Evolutionary conservation across 2,797 vertebrate genomes (phyloP).

Genomic region (Crenichthys baileyi): DNA sequence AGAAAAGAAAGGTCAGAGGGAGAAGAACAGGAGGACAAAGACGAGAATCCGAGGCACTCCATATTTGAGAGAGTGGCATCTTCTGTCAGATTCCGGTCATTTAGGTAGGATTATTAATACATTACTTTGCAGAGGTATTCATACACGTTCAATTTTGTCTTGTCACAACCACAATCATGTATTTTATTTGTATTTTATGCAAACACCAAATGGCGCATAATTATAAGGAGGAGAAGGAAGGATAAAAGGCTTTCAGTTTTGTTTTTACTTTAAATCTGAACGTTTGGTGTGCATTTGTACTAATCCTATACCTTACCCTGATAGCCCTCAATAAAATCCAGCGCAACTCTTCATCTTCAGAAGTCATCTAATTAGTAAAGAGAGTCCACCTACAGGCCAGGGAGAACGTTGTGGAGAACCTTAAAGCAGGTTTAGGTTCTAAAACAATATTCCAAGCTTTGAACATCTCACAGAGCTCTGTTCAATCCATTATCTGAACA

Average conservation of each 20-base stretch:
- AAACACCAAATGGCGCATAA: neutral
- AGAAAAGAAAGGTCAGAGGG: slow-evolving; percentile 52
- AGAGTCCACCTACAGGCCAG: neutral
- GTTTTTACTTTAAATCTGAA: neutral
- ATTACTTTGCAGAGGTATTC: neutral
- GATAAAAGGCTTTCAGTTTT: neutral
- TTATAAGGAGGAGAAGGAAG: neutral
- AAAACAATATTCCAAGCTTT: neutral
- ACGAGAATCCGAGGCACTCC: slow-evolving; percentile 66
- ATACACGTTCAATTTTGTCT: neutral
- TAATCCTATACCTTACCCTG: neutral
- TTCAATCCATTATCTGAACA: neutral
- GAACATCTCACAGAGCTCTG: neutral
- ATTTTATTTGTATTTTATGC: neutral
- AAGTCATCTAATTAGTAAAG: neutral
- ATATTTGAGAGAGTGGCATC: slow-evolving; percentile 77
- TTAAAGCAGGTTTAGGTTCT: neutral
- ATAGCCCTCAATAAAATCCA: neutral
- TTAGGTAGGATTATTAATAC: slow-evolving; percentile 69
- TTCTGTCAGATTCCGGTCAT: slow-evolving; percentile 80
- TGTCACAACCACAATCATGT: neutral
- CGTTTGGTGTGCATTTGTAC: neutral
- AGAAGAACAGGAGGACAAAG: slow-evolving; percentile 53
- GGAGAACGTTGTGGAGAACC: neutral
- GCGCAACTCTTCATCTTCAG: neutral